Base-by-base conservation (phyloP, 1,140 invertebrate genomes). In the Neodiprion virginianus region DNA sequence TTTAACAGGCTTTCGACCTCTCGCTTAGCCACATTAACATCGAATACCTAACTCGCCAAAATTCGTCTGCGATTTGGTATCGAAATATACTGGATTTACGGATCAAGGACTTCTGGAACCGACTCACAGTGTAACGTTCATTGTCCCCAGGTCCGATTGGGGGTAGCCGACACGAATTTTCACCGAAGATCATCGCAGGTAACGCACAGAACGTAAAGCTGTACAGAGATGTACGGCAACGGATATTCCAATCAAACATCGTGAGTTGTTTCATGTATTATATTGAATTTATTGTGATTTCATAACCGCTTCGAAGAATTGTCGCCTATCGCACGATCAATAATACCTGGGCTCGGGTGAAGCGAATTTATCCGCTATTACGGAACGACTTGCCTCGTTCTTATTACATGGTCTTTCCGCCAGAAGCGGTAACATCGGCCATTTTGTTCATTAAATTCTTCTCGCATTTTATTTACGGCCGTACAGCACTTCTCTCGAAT, bases 231-330 rank as follows among this genome's bases (percentile, higher is more conserved):
- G 87, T 87, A 88, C 75, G 85, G 71, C 77, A 86, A 85, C 80
- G 82, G 81, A 78, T 87, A 87, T 80, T 79, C 84, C 76, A 84
- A 85, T 83, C 85, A 87, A 80, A 84, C 80, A 74, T 84, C 83
- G 87, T 88, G 76, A 81, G 85, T 86, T 7, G 67, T 65, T 11
- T 21, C 4, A n/a, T 3, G 7, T 14, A 48, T 47, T 65, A 28
- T 21, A 48, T 28, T 65, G 65, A 49, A 77, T 70, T 28, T 74
- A 67, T 14, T 40, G 28, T 40, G 28, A 40, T 40, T 40, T 40
- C 28, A 5, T 40, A 40, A 40, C 28, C 1, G 2, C 28, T 40
- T 40, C 28, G 28, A 40, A 2, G 28, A 40, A 40, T 40, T 40
- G 5, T 40, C 28, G 28, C 28, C 7, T 12, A 14, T 61, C 53